Conservation (phyloP, 2,888 invertebrate genomes). For the Congeria kusceri region DNA sequence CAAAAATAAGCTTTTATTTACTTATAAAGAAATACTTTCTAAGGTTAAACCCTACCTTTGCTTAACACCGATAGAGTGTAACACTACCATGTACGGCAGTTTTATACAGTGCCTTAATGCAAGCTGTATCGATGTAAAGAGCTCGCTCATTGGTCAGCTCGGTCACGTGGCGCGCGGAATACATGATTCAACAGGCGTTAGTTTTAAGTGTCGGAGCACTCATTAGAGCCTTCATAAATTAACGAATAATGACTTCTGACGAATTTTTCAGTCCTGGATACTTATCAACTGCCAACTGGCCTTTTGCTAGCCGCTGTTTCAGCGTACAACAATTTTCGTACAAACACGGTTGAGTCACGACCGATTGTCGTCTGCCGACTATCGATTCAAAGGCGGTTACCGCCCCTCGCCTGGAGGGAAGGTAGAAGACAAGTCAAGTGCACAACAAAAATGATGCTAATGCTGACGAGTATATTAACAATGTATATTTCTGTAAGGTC, state of each 20-base stretch:
- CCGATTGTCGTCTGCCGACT: neutral
- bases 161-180: constrained; percentile 44
- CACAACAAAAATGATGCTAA: too few relatives aligned
- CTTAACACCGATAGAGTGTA: constrained; percentile 44
- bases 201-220: constrained; percentile 12
- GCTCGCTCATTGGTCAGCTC: constrained; percentile 50
- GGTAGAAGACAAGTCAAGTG: too few relatives aligned
- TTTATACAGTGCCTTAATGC: constrained; percentile 67
- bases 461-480: too few relatives aligned
- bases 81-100: constrained; percentile 55
- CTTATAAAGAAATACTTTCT: constrained; percentile 13
- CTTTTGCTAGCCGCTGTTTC: constrained; percentile 17
- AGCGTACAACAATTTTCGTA: neutral
- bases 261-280: constrained; percentile 45
- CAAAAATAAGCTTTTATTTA: neutral
- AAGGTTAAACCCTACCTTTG: constrained; percentile 38
- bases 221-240: constrained; percentile 52
- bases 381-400: too few relatives aligned
- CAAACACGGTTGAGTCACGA: neutral
- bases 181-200: constrained; percentile 64
- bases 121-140: constrained; percentile 52
- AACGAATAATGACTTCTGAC: constrained; percentile 51
- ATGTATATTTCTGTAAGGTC: too few relatives aligned
- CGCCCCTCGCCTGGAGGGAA: too few relatives aligned
- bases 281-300: constrained; percentile 32